A percentile compares a stretch with the other conserved stretches of the same genome.
Evolutionary conservation across 2,113 vertebrate species (phyloP).

Genomic region (Baryphthengus martii): DNA sequence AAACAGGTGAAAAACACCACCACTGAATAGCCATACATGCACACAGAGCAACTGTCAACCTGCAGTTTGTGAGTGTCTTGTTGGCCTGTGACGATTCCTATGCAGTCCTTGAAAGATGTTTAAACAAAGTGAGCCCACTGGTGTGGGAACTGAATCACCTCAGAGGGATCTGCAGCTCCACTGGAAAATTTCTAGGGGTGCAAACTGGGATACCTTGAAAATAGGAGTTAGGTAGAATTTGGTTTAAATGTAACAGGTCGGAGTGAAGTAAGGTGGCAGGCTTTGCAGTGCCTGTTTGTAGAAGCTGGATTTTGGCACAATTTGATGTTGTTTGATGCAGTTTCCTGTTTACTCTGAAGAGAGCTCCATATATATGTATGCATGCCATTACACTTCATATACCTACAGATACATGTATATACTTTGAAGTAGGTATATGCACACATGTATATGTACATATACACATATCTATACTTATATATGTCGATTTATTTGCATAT

Average conservation of each 20-base stretch:
- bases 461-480: not conserved
- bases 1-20: not conserved
- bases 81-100: not conserved
- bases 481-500: not conserved
- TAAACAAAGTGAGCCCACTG: not conserved
- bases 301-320: not conserved
- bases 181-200: not conserved
- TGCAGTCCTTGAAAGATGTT: not conserved
- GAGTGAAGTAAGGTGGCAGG: not conserved
- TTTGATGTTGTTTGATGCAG: not conserved
- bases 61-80: not conserved
- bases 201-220: not conserved
- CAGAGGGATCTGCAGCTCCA: not conserved
- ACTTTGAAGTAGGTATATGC: not conserved
- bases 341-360: not conserved
- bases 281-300: not conserved
- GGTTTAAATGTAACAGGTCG: not conserved
- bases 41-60: not conserved
- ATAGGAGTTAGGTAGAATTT: not conserved
- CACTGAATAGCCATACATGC: not conserved
- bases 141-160: not conserved
- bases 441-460: not conserved
- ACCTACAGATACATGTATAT: not conserved
- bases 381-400: not conserved
- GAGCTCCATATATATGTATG: not conserved